Percentiles rank a stretch among this genome's conserved stretches.
Evolutionary conservation across 2,888 invertebrate species (phyloP).

Genomic region (Eurytoma californica): DNA sequence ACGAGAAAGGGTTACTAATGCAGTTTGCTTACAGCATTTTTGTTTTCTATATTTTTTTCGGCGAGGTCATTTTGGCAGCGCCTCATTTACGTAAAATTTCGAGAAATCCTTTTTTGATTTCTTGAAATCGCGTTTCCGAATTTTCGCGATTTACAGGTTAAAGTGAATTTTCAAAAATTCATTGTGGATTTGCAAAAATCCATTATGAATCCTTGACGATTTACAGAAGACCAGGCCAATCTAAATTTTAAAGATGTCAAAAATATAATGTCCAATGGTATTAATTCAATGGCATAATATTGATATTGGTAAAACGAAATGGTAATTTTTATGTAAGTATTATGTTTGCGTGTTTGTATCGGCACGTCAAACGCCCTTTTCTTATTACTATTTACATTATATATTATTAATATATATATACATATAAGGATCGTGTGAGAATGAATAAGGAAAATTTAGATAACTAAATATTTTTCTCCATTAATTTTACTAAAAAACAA

Average conservation of each 20-base stretch:
- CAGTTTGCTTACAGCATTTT: conserved; percentile 20
- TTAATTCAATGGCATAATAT: conserved; percentile 1
- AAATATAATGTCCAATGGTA: conserved; percentile 5
- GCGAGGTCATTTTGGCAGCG: conserved; percentile 9
- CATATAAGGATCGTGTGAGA: conserved; percentile 38
- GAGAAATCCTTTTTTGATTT: conserved; percentile 38
- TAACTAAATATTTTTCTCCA: not conserved
- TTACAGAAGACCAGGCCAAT: conserved; percentile 10
- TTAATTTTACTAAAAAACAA: conserved; percentile 6
- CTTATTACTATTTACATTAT: conserved; percentile 44
- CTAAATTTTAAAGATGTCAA: not conserved
- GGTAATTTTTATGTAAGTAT: conserved; percentile 75
- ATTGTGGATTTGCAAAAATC: conserved; percentile 37
- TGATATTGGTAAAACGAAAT: conserved; percentile 38
- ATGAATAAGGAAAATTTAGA: conserved; percentile 6
- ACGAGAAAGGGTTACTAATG: conserved; percentile 14
- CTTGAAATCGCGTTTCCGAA: conserved; percentile 38
- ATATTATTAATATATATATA: conserved; percentile 32
- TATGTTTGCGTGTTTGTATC: conserved; percentile 77
- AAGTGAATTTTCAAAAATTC: conserved; percentile 41
- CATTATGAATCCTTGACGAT: conserved; percentile 44
- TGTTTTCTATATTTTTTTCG: conserved; percentile 8
- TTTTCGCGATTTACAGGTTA: conserved; percentile 18
- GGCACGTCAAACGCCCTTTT: conserved; percentile 74
- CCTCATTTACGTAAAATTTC: conserved; percentile 17